A percentile compares a stretch with the other conserved stretches of the same genome.
Conservation (phyloP, 2,113 vertebrate genomes). For the Shinisaurus crocodilurus region DNA sequence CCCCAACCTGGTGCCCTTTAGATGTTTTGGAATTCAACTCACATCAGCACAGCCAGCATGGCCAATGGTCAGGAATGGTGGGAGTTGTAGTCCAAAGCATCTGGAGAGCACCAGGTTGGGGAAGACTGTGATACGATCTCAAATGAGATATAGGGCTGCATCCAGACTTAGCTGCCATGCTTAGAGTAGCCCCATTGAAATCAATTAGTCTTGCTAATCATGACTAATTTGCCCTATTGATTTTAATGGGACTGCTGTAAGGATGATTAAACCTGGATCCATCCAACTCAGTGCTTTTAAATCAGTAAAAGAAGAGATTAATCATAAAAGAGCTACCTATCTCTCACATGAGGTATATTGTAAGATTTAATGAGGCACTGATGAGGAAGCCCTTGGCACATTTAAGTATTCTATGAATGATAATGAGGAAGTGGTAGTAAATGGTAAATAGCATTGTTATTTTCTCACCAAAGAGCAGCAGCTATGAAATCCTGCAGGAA, state of each 20-base stretch:
- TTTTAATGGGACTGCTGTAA: neutral
- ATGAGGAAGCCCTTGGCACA: neutral
- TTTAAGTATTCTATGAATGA: slow-evolving; percentile 6
- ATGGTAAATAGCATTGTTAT: neutral
- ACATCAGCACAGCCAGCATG: too few species aligned
- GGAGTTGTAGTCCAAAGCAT: too few species aligned
- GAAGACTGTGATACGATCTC: too few species aligned
- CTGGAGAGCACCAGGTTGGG: too few species aligned
- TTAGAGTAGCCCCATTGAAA: neutral
- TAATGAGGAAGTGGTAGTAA: slow-evolving; percentile 3
- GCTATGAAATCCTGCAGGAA: neutral
- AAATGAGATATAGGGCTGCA: too few species aligned
- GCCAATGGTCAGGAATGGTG: too few species aligned
- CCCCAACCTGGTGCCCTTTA: too few species aligned
- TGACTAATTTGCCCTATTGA: neutral
- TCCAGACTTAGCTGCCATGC: neutral
- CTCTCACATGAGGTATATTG: neutral
- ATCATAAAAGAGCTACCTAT: neutral
- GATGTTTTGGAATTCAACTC: too few species aligned
- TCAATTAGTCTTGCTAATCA: neutral
- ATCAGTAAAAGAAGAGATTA: neutral
- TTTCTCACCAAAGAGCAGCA: neutral
- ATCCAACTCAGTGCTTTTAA: neutral
- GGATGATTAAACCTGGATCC: neutral
- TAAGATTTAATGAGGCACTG: neutral